phyloP scores from a whole-genome alignment of 1,140 invertebrate genomes.

The Trichonephila clavata region DNA sequence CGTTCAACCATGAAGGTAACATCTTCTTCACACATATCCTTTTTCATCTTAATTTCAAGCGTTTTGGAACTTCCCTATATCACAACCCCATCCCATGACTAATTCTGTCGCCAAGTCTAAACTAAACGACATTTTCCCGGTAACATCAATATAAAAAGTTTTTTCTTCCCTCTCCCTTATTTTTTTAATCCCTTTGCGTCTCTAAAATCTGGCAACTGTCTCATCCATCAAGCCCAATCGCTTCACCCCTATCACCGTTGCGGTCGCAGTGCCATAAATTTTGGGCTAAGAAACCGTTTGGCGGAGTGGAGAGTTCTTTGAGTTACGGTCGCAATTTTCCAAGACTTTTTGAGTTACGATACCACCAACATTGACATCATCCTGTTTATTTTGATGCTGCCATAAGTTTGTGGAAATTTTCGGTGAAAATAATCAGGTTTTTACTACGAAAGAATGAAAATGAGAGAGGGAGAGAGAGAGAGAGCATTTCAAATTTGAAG shows the following conservation, averaged over 20 bases:
- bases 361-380: neutral
- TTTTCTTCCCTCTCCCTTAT: neutral
- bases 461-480: too few species aligned
- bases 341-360: conserved; percentile 26
- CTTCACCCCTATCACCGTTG: conserved; percentile 8
- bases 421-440: neutral
- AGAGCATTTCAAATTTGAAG: too few species aligned
- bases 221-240: conserved; percentile 2
- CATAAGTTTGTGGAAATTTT: too few species aligned
- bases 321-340: neutral
- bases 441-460: neutral
- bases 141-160: neutral
- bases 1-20: neutral
- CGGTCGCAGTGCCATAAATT: conserved; percentile 21
- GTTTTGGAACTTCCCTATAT: neutral
- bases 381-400: neutral
- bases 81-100: neutral
- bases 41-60: neutral
- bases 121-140: neutral
- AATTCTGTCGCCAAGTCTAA: neutral
- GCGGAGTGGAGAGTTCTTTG: neutral
- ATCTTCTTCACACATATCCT: neutral
- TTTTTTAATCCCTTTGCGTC: conserved; percentile 24
- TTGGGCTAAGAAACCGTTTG: neutral
- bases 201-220: conserved; percentile 15